A percentile compares a stretch with the other conserved stretches of the same genome.
These are phyloP conservation scores for Acronicta leporina DNA, from an alignment of 2,888 invertebrate genomes.

Conservation along the genomic window DNA sequence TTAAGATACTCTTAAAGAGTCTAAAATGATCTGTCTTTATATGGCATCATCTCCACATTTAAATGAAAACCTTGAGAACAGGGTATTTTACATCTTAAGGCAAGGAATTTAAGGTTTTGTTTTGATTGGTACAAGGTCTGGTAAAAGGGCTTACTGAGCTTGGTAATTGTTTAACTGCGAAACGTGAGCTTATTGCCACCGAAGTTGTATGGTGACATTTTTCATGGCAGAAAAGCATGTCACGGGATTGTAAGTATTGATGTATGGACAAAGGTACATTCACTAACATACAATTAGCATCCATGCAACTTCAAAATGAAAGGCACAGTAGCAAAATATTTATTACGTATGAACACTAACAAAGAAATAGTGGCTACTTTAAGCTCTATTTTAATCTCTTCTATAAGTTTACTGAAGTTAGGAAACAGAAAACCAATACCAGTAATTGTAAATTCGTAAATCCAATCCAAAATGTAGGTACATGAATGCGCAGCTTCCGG, in stretches of 20 bases:
- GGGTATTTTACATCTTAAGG: background rate
- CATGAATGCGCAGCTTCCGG: too few species aligned
- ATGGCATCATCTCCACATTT: background rate
- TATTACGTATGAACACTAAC: too few species aligned
- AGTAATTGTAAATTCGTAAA: too few species aligned
- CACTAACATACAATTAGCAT: too few species aligned
- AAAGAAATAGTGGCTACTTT: too few species aligned
- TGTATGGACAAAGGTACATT: background rate
- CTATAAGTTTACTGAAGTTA: too few species aligned
- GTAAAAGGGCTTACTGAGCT: constrained; percentile 47
- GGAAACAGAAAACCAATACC: too few species aligned
- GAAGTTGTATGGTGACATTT: constrained; percentile 54
- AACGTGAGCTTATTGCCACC: constrained; percentile 60
- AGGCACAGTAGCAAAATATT: too few species aligned
- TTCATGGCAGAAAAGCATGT: constrained; percentile 24
- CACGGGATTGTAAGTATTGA: background rate
- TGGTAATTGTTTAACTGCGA: constrained; percentile 54
- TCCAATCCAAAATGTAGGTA: too few species aligned
- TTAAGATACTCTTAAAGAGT: fast-evolving
- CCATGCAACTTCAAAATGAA: too few species aligned
- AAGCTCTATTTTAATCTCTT: too few species aligned
- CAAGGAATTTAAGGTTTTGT: background rate
- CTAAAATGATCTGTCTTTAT: background rate
- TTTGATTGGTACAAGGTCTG: background rate
- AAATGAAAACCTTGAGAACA: background rate